Evolutionary conservation across 2,113 vertebrate genomes (phyloP).

Genomic region (Neodontobutis hainanensis): DNA sequence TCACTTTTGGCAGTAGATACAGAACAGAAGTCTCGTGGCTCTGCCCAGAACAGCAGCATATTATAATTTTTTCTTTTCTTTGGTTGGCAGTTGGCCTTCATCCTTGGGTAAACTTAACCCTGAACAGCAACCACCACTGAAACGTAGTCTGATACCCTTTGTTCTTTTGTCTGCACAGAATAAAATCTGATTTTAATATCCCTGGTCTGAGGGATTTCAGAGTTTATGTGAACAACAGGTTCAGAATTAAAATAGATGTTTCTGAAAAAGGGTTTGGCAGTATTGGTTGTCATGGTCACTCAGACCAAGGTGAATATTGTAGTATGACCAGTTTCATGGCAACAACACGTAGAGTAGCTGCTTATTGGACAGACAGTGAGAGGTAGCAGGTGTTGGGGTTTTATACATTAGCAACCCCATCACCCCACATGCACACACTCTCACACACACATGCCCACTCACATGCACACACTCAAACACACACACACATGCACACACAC

Average conservation of each 20-base stretch:
- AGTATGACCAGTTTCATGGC: slow-evolving; percentile 36
- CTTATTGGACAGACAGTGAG: slow-evolving; percentile 26
- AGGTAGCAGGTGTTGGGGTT: slow-evolving; percentile 66
- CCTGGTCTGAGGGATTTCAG: too few relatives aligned
- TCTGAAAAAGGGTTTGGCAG: slow-evolving; percentile 1
- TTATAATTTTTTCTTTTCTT: slow-evolving; percentile 51
- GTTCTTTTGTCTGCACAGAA: background rate
- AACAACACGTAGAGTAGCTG: slow-evolving; percentile 38
- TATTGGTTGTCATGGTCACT: slow-evolving; percentile 22
- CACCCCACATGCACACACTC: background rate
- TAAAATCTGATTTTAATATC: too few relatives aligned
- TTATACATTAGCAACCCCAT: slow-evolving; percentile 54
- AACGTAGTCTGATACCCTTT: background rate
- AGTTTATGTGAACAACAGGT: slow-evolving; percentile 23
- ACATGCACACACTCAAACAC: too few relatives aligned
- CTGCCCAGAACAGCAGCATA: slow-evolving; percentile 47
- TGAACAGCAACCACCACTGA: background rate
- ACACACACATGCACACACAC: too few relatives aligned
- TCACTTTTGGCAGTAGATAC: slow-evolving; percentile 47
- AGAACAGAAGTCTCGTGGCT: slow-evolving; percentile 48
- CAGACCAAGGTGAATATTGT: background rate
- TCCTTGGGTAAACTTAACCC: slow-evolving; percentile 40
- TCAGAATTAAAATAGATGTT: background rate
- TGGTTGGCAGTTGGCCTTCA: slow-evolving; percentile 49
- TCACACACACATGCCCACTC: background rate